A percentile compares a stretch with the other conserved stretches of the same genome.
phyloP scores from a whole-genome alignment of 1,140 invertebrate species.

The Trichonephila clavipes region DNA sequence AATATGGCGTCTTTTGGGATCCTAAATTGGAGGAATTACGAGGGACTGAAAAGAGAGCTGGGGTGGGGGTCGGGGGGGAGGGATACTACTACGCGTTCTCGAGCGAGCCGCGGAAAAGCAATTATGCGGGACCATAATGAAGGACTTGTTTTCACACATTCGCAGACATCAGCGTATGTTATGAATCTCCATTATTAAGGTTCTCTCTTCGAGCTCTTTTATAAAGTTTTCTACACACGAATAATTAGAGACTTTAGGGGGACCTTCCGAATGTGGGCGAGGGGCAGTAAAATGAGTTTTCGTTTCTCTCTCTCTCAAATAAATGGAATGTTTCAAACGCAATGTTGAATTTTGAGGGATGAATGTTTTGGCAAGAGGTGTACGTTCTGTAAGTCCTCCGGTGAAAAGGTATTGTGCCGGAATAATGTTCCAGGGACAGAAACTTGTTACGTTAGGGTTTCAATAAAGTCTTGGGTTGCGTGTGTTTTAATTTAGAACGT shows the following conservation, averaged over 20 bases:
- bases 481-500: too few species aligned
- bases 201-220: background rate
- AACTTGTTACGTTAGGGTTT: background rate
- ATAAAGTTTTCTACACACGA: background rate
- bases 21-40: background rate
- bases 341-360: background rate
- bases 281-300: background rate
- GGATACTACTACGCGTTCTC: background rate
- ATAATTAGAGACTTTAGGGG: constrained; percentile 10
- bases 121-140: background rate
- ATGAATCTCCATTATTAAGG: background rate
- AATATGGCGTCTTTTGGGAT: background rate
- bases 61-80: background rate
- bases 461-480: too few species aligned
- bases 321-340: background rate
- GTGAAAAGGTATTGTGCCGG: background rate
- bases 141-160: constrained; percentile 27
- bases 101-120: background rate
- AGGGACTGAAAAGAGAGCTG: too few species aligned
- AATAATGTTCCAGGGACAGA: background rate
- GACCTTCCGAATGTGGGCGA: background rate
- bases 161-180: background rate
- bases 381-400: background rate
- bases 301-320: background rate
- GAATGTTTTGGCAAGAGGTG: background rate